Evolutionary conservation across 2,113 vertebrate genomes (phyloP), one percentile per base, ranked within the genome.

Genomic region (Alosa alosa): DNA sequence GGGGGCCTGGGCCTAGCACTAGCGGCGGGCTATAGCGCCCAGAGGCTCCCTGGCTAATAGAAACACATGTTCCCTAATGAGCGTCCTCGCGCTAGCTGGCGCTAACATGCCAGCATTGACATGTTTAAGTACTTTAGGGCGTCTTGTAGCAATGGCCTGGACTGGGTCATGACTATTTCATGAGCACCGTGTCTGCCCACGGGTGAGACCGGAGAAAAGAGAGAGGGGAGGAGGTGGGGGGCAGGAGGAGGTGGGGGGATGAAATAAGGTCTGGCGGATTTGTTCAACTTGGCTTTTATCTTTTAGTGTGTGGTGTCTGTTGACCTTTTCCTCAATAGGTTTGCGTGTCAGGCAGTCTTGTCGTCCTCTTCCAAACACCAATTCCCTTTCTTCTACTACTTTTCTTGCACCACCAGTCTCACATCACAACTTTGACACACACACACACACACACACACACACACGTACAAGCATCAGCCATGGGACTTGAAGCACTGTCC

Each of bases 11-110:
- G 52, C 55, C 9, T 20, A 60, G 55, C 55, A 4, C 9, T 86
- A 64, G 81, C 55, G 3, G 55, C 44, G 15, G 22, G 86, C 60
- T 75, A 20, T 44, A 78, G 72, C 72, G 36, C 84, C 57, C 82
- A 25, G 87, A 90, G 88, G 84, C 83, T 7, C 90, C 87, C 82
- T 87, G 72, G 84, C 87, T 90, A 89, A 91, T 86, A 85, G 86
- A 88, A 91, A 93, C 93, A 93, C 89, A 88, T 93, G 93, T 93
- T 91, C 82, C 87, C 91, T 94, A 93, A 94, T 92, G 92, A 92
- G 85, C 88, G 83, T 11, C 31, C 87, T 91, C 84, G 91, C 88
- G 86, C 90, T 91, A 92, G 87, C 81, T 91, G 93, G 90, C 91
- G 39, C 90, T 92, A 90, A 90, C 92, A 89, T 93, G 88, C 89